phyloP scores from a whole-genome alignment of 2,113 vertebrate genomes.

The Steatornis caripensis region DNA sequence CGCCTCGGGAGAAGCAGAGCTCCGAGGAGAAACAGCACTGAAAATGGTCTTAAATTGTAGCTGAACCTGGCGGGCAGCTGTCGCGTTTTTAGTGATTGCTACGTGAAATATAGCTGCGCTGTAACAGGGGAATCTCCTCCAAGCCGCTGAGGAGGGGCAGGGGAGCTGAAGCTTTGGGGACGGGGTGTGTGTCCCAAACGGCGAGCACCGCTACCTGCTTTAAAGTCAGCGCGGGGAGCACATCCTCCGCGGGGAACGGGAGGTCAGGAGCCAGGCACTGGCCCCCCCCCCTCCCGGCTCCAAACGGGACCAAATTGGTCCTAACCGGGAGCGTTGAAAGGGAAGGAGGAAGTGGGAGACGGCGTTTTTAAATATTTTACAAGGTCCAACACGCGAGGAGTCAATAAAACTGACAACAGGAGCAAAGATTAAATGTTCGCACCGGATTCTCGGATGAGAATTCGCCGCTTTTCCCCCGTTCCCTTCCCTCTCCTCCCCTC shows the following conservation, averaged over 20 bases:
- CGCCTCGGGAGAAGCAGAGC: neutral
- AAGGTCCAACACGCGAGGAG: slow-evolving; percentile 22
- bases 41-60: neutral
- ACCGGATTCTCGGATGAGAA: slow-evolving; percentile 23
- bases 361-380: slow-evolving; percentile 47
- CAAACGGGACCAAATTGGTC: slow-evolving; percentile 28
- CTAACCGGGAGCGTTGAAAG: neutral
- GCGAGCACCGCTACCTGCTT: neutral
- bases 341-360: neutral
- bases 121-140: rapidly evolving
- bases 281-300: neutral
- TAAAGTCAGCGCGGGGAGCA: neutral
- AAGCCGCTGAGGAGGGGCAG: neutral
- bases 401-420: slow-evolving; percentile 42
- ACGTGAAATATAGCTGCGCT: neutral
- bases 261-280: neutral
- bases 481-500: neutral
- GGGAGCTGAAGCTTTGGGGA: neutral
- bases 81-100: neutral
- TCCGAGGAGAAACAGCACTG: neutral
- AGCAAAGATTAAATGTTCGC: slow-evolving; percentile 46
- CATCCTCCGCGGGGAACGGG: neutral
- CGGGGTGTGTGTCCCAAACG: neutral
- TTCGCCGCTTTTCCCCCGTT: neutral
- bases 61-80: neutral